Percentiles rank a stretch among this genome's conserved stretches.
Conservation (phyloP, 2,888 invertebrate species). For the Chironomus riparius region DNA sequence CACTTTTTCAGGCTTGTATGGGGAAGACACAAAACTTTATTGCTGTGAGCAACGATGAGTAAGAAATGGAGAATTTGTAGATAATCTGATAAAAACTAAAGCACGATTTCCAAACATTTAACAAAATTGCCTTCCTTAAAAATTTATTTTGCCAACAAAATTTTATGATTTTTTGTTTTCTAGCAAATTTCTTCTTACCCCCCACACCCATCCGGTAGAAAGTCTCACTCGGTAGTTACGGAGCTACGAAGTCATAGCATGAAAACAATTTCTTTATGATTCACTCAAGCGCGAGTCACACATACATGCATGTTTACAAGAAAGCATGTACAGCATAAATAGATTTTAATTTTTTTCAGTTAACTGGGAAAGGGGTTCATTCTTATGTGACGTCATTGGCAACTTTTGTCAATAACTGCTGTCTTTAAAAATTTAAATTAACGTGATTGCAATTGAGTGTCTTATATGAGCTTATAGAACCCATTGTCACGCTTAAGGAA, state of each 20-base stretch:
- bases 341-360: no score
- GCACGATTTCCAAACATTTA: background rate
- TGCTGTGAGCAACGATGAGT: background rate
- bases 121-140: conserved; percentile 5
- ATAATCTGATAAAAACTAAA: conserved; percentile 1
- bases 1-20: background rate
- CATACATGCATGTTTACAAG: background rate
- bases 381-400: no score
- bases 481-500: no score
- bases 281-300: background rate
- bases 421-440: no score
- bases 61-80: background rate
- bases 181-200: background rate
- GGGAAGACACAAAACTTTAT: background rate
- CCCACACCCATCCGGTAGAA: background rate
- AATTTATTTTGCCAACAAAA: conserved; percentile 15
- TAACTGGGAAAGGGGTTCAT: no score
- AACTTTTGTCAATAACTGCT: no score
- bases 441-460: no score
- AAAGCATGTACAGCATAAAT: background rate
- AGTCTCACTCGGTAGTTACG: no score
- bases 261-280: conserved; percentile 5
- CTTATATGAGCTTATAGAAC: no score
- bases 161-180: conserved; percentile 14
- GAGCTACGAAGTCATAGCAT: no score